A percentile compares a stretch with the other conserved stretches of the same genome.
Conservation (phyloP, 2,113 vertebrate species). For the Neofelis nebulosa region DNA sequence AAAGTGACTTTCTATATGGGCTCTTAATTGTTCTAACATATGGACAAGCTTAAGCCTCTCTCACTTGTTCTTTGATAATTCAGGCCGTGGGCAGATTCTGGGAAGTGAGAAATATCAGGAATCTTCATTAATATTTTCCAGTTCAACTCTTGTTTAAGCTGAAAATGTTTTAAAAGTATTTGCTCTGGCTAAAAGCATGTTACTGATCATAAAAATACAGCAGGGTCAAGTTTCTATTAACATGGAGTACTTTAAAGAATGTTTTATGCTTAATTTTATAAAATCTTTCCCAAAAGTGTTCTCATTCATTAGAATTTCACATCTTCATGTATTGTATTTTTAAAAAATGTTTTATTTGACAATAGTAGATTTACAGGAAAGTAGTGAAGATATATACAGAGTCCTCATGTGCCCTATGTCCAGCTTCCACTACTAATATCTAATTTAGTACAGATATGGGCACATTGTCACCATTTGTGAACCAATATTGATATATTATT, state of each 20-base stretch:
- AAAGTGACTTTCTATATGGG: neutral
- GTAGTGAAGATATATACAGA: neutral
- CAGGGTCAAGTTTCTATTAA: slow-evolving; percentile 26
- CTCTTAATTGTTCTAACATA: neutral
- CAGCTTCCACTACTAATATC: neutral
- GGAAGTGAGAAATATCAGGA: neutral
- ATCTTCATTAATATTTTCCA: slow-evolving; percentile 45
- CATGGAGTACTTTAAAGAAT: neutral
- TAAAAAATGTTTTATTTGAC: neutral
- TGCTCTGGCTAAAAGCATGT: neutral
- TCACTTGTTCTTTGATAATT: neutral
- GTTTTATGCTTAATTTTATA: slow-evolving; percentile 32
- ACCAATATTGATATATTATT: neutral
- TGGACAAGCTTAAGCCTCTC: neutral
- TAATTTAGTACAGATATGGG: neutral
- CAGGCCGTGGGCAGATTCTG: neutral
- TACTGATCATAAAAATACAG: neutral
- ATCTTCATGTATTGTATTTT: neutral
- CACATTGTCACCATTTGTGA: neutral
- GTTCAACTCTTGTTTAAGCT: slow-evolving; percentile 9
- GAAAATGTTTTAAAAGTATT: slow-evolving; percentile 40
- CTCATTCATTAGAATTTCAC: slow-evolving; percentile 4
- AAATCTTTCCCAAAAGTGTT: neutral
- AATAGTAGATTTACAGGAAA: neutral
- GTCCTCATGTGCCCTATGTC: neutral